Conservation (phyloP, 2,888 invertebrate genomes). For the Drepana falcataria region DNA sequence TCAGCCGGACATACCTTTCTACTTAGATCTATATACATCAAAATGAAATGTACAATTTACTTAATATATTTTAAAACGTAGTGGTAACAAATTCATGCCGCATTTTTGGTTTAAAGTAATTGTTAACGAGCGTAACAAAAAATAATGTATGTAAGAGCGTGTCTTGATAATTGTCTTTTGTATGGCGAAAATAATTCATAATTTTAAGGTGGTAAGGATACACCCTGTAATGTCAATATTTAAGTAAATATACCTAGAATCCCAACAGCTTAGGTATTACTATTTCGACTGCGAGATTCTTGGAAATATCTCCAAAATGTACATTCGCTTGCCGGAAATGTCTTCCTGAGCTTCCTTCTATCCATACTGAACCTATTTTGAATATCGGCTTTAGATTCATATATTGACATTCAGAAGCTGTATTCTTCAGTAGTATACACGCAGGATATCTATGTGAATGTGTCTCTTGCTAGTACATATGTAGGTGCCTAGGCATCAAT, state of each 20-base stretch:
- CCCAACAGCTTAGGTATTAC: slow-evolving; percentile 43
- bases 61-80: slow-evolving; percentile 3
- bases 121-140: slow-evolving; percentile 5
- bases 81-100: too few relatives aligned
- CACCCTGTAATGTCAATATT: slow-evolving; percentile 46
- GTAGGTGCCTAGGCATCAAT: too few relatives aligned
- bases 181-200: too few relatives aligned
- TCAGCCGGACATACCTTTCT: neutral
- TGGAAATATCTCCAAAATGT: slow-evolving; percentile 70
- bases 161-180: too few relatives aligned
- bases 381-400: slow-evolving; percentile 38
- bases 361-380: slow-evolving; percentile 51
- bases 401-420: slow-evolving; percentile 19
- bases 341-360: slow-evolving; percentile 57
- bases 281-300: slow-evolving; percentile 48
- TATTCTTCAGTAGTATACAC: slow-evolving; percentile 1
- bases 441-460: neutral
- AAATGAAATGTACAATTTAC: neutral
- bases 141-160: neutral
- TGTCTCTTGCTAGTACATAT: neutral
- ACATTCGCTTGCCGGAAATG: slow-evolving; percentile 61
- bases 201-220: slow-evolving; percentile 4
- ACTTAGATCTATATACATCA: neutral
- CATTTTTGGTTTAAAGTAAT: neutral
- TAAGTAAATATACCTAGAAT: slow-evolving; percentile 43